Base-by-base conservation (phyloP, 2,797 vertebrate genomes). In the Danio kyathit region DNA sequence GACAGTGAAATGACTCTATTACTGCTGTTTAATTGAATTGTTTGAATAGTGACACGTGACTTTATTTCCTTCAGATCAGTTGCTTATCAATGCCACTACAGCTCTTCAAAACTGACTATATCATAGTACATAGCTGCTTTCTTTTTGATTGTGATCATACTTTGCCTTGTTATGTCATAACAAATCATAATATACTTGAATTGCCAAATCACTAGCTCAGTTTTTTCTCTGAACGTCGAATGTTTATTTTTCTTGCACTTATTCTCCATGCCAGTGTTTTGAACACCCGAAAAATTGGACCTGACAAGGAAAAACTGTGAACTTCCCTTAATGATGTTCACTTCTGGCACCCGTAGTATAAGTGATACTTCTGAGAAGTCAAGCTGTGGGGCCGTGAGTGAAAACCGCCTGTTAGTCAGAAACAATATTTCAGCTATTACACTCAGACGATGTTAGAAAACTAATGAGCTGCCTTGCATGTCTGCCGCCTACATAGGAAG, bases 151-250 rank as follows among this genome's bases (percentile, higher is more conserved):
- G n/a, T 82, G 83, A 69, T 72, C 54, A 10, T 71, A 71, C 3
- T 76, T 81, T 84, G 81, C 67, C 71, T 81, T 86, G 46, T 11
- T 60, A 70, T 71, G 79, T 82, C 48, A 67, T 21, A 82, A 79
- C 59, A 60, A 49, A 74, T 66, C 63, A 61, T 80, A 57, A 84
- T 71, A 84, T 85, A 86, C 83, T 86, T 89, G 76, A 86, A 86
- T 41, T 77, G 84, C 41, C 66, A 66, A 65, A n/a, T 82, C 54
- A 38, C 46, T 57, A 64, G 74, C 64, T 71, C 71, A 75, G 51
- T 71, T 70, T 71, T 29, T 29, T 29, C 29, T 79, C 61, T 48
- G 44, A 82, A 63, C 66, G 29, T 54, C 40, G 7, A 72, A 66
- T 57, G 57, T 29, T 29, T 29, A 29, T 71, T 66, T 63, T 63